phyloP scores from a whole-genome alignment of 2,113 vertebrate species.

The Poeciliopsis retropinna region DNA sequence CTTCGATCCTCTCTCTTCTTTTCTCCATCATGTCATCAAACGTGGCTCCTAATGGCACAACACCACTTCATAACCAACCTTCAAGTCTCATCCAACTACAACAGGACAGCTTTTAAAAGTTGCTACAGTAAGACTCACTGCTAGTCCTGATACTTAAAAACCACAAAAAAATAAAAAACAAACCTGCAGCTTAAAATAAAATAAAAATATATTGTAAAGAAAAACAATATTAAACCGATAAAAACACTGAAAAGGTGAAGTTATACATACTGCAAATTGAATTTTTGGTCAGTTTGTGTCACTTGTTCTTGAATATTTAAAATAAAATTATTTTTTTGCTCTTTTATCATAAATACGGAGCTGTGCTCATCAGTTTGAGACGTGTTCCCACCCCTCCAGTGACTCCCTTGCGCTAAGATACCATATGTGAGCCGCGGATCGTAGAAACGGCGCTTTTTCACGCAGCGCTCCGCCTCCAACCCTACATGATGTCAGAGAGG shows the following conservation, averaged over 20 bases:
- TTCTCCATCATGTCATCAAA: slow-evolving; percentile 21
- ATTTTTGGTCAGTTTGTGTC: slow-evolving; percentile 5
- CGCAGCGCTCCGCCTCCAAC: not conserved
- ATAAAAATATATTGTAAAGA: not conserved
- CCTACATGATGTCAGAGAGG: slow-evolving; percentile 10
- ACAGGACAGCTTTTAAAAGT: not conserved
- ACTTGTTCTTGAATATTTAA: slow-evolving; percentile 6
- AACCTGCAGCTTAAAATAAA: not conserved
- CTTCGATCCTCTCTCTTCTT: not conserved
- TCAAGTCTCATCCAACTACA: not conserved
- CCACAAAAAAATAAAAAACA: no score
- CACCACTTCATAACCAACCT: not conserved
- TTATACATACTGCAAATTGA: not conserved
- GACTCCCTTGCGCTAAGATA: slow-evolving; percentile 5
- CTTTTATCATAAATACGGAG: slow-evolving; percentile 1
- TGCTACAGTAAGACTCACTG: not conserved
- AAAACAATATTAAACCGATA: not conserved
- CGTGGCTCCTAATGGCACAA: slow-evolving; percentile 14
- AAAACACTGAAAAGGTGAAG: not conserved
- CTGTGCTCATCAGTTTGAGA: not conserved
- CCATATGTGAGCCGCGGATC: not conserved
- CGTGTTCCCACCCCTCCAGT: not conserved
- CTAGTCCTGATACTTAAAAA: not conserved
- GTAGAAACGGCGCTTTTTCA: not conserved
- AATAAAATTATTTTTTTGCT: not conserved